Evolutionary conservation across 2,888 invertebrate genomes (phyloP), one percentile per base, ranked within the genome.

Genomic region (Callimorpha dominula): DNA sequence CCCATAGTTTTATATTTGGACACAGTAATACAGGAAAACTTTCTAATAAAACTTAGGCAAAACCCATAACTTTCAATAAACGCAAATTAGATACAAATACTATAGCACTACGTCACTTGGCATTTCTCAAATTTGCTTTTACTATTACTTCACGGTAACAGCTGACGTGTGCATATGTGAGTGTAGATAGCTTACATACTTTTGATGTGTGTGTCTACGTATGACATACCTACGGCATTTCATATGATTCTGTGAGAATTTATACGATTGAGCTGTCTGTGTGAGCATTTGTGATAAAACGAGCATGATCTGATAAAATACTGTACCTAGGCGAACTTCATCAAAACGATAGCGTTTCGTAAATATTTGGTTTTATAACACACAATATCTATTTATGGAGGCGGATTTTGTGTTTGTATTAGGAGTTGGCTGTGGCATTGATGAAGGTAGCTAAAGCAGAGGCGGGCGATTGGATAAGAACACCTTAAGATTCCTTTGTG

Each of bases 351-450:
- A 85, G 79, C 84, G 80, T 70, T 77, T 70, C 68, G 75, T 78
- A 82, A 82, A 85, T 82, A 85, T 84, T 84, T 82, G 86, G 75
- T 81, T 84, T 84, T 74, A 60, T 77, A 77, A 80, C 80, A 85
- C 82, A 84, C 86, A 79, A 84, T 84, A 84, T 84, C 80, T 84
- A 84, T 84, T 85, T 85, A 84, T 82, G 78, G 84, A 85, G 84
- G 73, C 68, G 73, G 81, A 85, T 82, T 84, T 79, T 70, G 52
- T 85, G 79, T 85, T 85, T 85, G 86, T 72, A 65, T 81, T 84
- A 85, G 79, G 77, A 54, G 49, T 65, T 49, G n/a, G 46, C 31
- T n/a, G n/a, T 17, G 15, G 72, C 70, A 40, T 17, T n/a, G n/a
- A 42, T 40, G 54, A 0, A 6, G 40, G 42, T 8, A 42, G 31